These are phyloP conservation scores for Lordiphosa mommai DNA, from an alignment of 1,140 invertebrate genomes.

Conservation along the genomic window DNA sequence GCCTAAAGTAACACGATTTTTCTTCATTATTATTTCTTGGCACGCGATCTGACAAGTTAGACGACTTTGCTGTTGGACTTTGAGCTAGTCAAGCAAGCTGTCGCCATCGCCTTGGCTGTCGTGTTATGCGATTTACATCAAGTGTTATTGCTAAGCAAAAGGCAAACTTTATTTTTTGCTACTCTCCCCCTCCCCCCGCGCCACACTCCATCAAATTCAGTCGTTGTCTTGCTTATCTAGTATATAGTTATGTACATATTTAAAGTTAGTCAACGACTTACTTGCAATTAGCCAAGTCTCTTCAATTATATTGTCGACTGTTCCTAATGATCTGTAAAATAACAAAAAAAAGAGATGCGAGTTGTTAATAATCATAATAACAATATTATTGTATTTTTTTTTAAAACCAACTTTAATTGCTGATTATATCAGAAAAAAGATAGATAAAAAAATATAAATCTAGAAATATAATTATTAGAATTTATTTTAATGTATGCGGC, in stretches of 20 bases:
- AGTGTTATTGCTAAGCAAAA: slow-evolving; percentile 29
- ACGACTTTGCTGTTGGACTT: slow-evolving; percentile 58
- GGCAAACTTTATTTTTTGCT: background rate
- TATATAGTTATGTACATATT: slow-evolving; percentile 18
- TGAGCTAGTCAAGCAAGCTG: slow-evolving; percentile 71
- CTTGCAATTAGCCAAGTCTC: slow-evolving; percentile 36
- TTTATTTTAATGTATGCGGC: too few relatives aligned
- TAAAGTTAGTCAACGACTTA: slow-evolving; percentile 42
- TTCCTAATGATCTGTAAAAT: slow-evolving; percentile 47
- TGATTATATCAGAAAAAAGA: background rate
- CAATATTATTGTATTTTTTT: background rate
- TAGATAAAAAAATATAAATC: slow-evolving; percentile 10
- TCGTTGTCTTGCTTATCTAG: background rate
- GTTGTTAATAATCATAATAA: background rate
- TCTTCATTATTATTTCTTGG: slow-evolving; percentile 75
- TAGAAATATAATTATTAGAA: slow-evolving; percentile 12
- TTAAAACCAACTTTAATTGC: background rate
- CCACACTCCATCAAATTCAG: background rate
- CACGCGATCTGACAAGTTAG: slow-evolving; percentile 73
- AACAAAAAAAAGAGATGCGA: slow-evolving; percentile 24
- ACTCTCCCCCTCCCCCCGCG: too few relatives aligned
- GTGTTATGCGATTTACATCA: slow-evolving; percentile 69
- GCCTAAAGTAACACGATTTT: slow-evolving; percentile 70
- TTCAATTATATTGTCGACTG: slow-evolving; percentile 27
- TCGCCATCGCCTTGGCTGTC: slow-evolving; percentile 64